phyloP scores from a whole-genome alignment of 1,140 invertebrate species.

The Drosophila cardini region DNA sequence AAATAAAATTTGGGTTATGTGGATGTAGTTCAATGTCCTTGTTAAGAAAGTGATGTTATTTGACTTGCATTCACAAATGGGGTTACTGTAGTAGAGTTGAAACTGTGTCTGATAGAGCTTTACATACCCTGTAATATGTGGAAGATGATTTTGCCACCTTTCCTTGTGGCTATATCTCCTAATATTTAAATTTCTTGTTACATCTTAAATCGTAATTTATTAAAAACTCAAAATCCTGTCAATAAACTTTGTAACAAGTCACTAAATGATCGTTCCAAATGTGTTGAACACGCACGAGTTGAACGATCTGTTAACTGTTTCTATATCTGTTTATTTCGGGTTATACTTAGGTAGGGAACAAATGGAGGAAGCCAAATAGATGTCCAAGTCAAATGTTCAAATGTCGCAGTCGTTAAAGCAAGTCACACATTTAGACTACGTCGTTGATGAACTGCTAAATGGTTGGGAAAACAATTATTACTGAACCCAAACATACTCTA shows the following conservation, averaged over 20 bases:
- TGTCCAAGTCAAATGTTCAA: constrained; percentile 43
- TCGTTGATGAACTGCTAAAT: constrained; percentile 63
- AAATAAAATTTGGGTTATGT: neutral
- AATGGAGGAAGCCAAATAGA: constrained; percentile 18
- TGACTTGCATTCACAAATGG: neutral
- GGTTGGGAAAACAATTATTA: constrained; percentile 62
- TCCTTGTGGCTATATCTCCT: neutral
- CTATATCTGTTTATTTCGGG: neutral
- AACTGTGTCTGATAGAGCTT: neutral
- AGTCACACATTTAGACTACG: constrained; percentile 47
- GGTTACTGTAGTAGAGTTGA: neutral
- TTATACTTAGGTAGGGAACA: constrained; percentile 18
- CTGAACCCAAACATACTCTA: constrained; percentile 46
- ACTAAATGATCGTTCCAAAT: constrained; percentile 22
- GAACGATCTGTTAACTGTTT: constrained; percentile 63
- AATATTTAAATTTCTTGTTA: neutral
- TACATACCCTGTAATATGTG: constrained; percentile 5
- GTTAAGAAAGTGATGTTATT: neutral
- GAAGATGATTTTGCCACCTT: too few species aligned
- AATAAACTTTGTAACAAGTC: constrained; percentile 67
- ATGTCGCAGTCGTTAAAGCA: constrained; percentile 45
- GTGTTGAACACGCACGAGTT: constrained; percentile 53
- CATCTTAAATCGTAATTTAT: constrained; percentile 26
- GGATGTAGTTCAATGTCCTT: neutral
- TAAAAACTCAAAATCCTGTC: constrained; percentile 66